Conservation (phyloP, 2,797 vertebrate species). For the Myiotriccus ornatus region DNA sequence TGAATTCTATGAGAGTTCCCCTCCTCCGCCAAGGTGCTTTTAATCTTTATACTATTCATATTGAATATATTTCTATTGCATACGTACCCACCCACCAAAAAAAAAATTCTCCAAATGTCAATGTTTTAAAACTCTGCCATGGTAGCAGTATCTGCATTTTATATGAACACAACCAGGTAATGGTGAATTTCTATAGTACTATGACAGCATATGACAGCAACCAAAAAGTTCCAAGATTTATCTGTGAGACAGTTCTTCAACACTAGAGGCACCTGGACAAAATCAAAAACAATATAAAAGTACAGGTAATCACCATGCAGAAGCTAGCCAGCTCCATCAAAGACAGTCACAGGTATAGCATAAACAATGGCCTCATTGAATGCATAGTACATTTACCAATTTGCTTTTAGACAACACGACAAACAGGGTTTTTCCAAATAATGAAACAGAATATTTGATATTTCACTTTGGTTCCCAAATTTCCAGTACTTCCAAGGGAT, state of each 20-base stretch:
- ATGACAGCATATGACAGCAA: neutral
- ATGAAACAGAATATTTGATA: neutral
- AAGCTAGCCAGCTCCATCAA: neutral
- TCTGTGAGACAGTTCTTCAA: neutral
- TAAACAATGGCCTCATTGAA: neutral
- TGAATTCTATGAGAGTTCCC: neutral
- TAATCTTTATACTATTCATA: neutral
- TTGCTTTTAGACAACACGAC: neutral
- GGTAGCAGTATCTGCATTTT: neutral
- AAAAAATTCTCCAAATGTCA: neutral
- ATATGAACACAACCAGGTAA: neutral
- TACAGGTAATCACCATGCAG: neutral
- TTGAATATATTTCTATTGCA: neutral
- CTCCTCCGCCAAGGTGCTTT: neutral
- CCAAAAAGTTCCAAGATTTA: neutral
- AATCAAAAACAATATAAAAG: neutral
- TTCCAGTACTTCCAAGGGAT: neutral
- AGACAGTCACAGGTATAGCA: neutral
- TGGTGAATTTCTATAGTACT: neutral
- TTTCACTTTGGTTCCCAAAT: neutral
- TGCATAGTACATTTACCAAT: neutral
- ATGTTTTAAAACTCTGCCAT: neutral
- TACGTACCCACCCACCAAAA: neutral
- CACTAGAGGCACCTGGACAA: neutral
- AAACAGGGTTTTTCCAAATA: neutral